Conservation (phyloP, 2,888 invertebrate genomes). For the Eurytoma californica region DNA sequence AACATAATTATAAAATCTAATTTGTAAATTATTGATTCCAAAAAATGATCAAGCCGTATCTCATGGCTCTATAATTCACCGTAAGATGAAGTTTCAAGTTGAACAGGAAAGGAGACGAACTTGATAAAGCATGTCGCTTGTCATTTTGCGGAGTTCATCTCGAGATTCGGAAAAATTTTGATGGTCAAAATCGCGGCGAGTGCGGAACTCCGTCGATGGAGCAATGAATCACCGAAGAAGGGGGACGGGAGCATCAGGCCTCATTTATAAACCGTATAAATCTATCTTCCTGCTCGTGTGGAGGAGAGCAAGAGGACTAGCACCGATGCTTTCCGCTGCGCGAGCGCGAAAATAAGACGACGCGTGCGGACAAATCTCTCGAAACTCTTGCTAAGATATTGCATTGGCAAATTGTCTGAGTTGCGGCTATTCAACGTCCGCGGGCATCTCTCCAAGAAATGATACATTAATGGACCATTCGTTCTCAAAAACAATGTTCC, state of each 20-base stretch:
- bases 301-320: not conserved
- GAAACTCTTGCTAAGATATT: constrained; percentile 51
- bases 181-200: constrained; percentile 9
- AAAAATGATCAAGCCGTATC: too few species aligned
- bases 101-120: too few species aligned
- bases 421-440: constrained; percentile 50
- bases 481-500: constrained; percentile 64
- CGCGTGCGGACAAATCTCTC: not conserved
- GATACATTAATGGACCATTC: constrained; percentile 62
- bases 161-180: too few species aligned
- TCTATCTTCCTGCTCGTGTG: constrained; percentile 19
- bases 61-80: too few species aligned
- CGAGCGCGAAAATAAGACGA: not conserved
- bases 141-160: too few species aligned
- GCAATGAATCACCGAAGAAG: constrained; percentile 61
- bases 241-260: constrained; percentile 64
- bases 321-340: not conserved
- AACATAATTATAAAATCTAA: too few species aligned
- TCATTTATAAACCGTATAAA: constrained; percentile 67
- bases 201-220: constrained; percentile 49
- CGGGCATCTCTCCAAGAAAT: constrained; percentile 65
- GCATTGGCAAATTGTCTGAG: constrained; percentile 64
- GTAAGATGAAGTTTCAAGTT: too few species aligned
- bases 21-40: too few species aligned
- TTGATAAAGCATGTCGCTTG: too few species aligned